These are phyloP conservation scores for Cercopithecus mona DNA, from an alignment of 2,113 vertebrate species.

Conservation along the genomic window DNA sequence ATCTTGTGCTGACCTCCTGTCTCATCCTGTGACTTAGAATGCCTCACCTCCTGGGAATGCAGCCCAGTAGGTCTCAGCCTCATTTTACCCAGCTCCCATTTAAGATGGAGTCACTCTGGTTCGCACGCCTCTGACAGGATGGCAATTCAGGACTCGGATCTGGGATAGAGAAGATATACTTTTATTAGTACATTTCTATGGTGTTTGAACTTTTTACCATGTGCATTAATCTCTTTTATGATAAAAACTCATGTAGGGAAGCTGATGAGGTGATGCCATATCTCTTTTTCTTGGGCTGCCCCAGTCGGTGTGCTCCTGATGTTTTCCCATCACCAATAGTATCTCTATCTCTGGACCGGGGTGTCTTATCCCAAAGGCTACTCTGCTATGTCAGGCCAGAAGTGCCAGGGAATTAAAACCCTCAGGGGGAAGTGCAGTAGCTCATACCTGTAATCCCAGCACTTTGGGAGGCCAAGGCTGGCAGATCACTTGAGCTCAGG, in stretches of 20 bases:
- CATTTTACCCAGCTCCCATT: too few relatives aligned
- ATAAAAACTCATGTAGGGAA: neutral
- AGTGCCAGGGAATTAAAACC: neutral
- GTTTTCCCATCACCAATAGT: neutral
- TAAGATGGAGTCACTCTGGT: too few relatives aligned
- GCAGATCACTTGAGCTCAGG: too few relatives aligned
- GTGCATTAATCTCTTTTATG: neutral
- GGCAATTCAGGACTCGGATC: neutral
- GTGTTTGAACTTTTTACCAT: neutral
- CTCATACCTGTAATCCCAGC: too few relatives aligned
- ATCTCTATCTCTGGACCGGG: neutral
- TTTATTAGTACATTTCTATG: neutral
- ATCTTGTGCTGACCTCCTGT: too few relatives aligned
- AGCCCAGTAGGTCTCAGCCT: too few relatives aligned
- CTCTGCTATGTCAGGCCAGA: neutral
- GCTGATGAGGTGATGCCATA: accelerated
- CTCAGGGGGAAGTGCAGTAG: neutral
- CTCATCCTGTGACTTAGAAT: too few relatives aligned
- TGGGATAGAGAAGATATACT: neutral
- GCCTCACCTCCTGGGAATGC: too few relatives aligned
- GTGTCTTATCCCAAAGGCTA: neutral
- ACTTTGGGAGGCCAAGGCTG: too few relatives aligned
- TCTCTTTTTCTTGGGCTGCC: accelerated
- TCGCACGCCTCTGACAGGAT: too few relatives aligned
- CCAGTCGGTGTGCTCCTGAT: neutral